Percentiles rank a stretch among this genome's conserved stretches.
These are phyloP conservation scores for Galbula dea DNA, from an alignment of 2,113 vertebrate species.

Conservation along the genomic window DNA sequence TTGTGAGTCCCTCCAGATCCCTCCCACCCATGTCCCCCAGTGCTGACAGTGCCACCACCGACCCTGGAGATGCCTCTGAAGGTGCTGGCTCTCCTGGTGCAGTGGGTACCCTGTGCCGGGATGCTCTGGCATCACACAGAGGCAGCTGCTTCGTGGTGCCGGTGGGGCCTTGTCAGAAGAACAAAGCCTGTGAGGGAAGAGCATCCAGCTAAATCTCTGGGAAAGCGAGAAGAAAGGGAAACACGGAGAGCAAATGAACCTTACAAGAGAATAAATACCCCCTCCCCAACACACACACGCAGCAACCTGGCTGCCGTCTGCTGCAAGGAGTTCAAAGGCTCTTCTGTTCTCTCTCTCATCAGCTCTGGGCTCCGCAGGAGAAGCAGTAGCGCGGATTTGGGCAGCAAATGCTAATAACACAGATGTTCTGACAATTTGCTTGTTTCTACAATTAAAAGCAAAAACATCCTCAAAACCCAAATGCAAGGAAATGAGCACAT, in stretches of 20 bases:
- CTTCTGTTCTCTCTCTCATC: slow-evolving; percentile 77
- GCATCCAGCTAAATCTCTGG: slow-evolving; percentile 58
- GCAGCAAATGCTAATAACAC: slow-evolving; percentile 84
- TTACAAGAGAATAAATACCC: slow-evolving; percentile 69
- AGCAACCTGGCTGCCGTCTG: slow-evolving; percentile 76
- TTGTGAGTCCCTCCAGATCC: background rate
- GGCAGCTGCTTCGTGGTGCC: background rate
- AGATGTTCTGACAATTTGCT: slow-evolving; percentile 77
- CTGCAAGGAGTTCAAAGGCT: slow-evolving; percentile 80
- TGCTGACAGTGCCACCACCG: background rate
- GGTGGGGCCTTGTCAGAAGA: slow-evolving; percentile 54
- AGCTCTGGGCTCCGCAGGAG: slow-evolving; percentile 73
- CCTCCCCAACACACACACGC: slow-evolving; percentile 41
- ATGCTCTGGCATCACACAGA: background rate
- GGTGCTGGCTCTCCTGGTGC: background rate
- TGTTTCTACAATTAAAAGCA: slow-evolving; percentile 75
- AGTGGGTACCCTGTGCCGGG: background rate
- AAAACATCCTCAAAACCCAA: slow-evolving; percentile 70
- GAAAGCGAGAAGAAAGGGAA: slow-evolving; percentile 60
- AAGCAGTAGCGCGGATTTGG: slow-evolving; percentile 72
- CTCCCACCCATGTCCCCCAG: accelerated
- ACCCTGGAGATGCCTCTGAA: background rate
- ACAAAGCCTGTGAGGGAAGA: slow-evolving; percentile 41
- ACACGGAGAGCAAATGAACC: slow-evolving; percentile 64
- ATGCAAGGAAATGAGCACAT: slow-evolving; percentile 67